A percentile compares a stretch with the other conserved stretches of the same genome.
Evolutionary conservation across 2,888 invertebrate genomes (phyloP).

Genomic region (Eristalis arbustorum): DNA sequence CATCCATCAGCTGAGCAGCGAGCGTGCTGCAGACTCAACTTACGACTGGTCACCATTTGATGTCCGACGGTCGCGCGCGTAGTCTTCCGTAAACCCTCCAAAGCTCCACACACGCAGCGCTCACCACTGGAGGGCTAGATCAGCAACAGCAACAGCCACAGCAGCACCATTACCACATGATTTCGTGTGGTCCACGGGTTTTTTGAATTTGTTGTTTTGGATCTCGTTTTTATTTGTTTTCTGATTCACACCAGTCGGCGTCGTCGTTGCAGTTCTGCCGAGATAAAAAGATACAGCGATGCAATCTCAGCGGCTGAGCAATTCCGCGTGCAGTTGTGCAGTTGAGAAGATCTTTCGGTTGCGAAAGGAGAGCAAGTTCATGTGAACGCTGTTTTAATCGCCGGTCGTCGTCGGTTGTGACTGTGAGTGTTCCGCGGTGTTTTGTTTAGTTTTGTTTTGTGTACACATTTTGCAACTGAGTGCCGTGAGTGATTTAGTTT

Average conservation of each 20-base stretch:
- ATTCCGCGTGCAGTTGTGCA: slow-evolving; percentile 25
- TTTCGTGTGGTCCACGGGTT: slow-evolving; percentile 46
- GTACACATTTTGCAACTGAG: neutral
- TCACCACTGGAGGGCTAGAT: slow-evolving; percentile 6
- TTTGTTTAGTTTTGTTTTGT: neutral
- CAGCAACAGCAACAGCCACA: slow-evolving; percentile 4
- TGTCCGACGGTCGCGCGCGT: slow-evolving; percentile 56
- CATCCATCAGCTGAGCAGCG: slow-evolving; percentile 44
- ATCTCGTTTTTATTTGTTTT: neutral
- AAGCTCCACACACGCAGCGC: slow-evolving; percentile 46
- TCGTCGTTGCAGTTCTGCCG: slow-evolving; percentile 5
- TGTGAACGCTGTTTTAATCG: slow-evolving; percentile 30
- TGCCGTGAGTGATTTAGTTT: neutral
- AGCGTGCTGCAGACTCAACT: slow-evolving; percentile 28
- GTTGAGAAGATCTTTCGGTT: slow-evolving; percentile 23
- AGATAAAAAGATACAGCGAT: slow-evolving; percentile 41
- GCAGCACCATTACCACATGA: neutral
- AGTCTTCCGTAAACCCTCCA: slow-evolving; percentile 64
- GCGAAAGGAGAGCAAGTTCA: slow-evolving; percentile 52
- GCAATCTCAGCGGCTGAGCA: neutral
- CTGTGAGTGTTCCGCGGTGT: slow-evolving; percentile 21
- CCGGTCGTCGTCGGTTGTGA: slow-evolving; percentile 30
- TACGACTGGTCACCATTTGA: slow-evolving; percentile 50
- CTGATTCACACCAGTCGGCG: neutral
- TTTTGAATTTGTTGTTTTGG: neutral